phyloP scores from a whole-genome alignment of 2,888 invertebrate species.

The Tetropium fuscum region DNA sequence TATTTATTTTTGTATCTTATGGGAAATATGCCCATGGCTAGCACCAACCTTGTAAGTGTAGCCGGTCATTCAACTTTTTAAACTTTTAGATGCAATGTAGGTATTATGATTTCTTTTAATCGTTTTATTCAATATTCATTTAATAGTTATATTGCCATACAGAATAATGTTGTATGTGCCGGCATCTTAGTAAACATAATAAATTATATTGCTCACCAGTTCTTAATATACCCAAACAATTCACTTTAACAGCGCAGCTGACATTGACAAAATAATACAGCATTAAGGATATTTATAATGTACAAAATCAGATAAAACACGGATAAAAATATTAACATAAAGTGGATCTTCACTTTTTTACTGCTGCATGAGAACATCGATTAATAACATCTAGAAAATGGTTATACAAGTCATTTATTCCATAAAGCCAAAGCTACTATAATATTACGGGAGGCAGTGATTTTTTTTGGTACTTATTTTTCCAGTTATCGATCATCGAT shows the following conservation, averaged over 20 bases:
- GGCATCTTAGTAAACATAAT: neutral
- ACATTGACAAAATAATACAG: slow-evolving; percentile 7
- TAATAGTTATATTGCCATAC: neutral
- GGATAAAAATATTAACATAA: slow-evolving; percentile 2
- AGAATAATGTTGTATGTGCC: neutral
- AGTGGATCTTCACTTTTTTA: neutral
- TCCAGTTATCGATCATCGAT: too few species aligned
- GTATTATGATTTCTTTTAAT: neutral
- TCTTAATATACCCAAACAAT: neutral
- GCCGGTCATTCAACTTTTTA: too few species aligned
- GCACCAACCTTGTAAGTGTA: too few species aligned
- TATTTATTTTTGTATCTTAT: too few species aligned
- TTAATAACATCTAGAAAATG: too few species aligned
- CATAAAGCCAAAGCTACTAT: neutral
- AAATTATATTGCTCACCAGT: neutral
- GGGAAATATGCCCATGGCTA: too few species aligned
- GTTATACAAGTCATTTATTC: too few species aligned
- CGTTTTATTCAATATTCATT: neutral
- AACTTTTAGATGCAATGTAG: neutral
- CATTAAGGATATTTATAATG: slow-evolving; percentile 4
- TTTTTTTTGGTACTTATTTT: too few species aligned
- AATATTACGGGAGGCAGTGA: too few species aligned
- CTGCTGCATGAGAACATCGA: too few species aligned
- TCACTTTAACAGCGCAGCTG: neutral
- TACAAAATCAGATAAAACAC: neutral